These are phyloP conservation scores for Hephaestus fuliginosus DNA, from an alignment of 2,797 vertebrate species.

Conservation along the genomic window DNA sequence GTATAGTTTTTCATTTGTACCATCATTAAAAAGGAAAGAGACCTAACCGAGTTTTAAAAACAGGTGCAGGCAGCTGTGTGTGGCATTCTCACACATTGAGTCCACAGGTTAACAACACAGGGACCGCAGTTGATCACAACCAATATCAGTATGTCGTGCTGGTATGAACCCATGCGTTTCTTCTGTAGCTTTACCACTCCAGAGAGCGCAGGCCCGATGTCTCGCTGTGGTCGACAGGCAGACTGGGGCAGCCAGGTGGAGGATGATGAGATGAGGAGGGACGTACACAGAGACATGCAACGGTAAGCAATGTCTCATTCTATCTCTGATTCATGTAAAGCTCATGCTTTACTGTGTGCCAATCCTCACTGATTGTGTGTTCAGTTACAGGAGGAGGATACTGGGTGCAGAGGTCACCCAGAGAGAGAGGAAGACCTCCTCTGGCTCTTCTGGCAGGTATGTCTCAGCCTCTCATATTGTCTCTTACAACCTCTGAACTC, in stretches of 20 bases:
- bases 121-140: background rate
- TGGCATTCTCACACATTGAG: too few relatives aligned
- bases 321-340: background rate
- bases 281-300: conserved; percentile 77
- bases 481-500: background rate
- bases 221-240: conserved; percentile 50
- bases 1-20: background rate
- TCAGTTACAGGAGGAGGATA: conserved; percentile 95
- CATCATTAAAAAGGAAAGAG: background rate
- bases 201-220: conserved; percentile 65
- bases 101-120: background rate
- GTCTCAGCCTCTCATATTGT: background rate
- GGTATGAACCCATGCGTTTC: background rate
- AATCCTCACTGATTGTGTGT: conserved; percentile 26
- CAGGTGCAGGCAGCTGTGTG: background rate
- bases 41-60: background rate
- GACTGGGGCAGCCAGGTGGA: conserved; percentile 82
- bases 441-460: conserved; percentile 94
- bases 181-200: conserved; percentile 78
- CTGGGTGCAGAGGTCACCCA: conserved; percentile 88
- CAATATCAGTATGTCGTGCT: background rate
- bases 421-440: conserved; percentile 90
- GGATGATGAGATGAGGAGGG: conserved; percentile 72
- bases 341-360: background rate
- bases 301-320: conserved; percentile 59